Conservation (phyloP, 2,797 vertebrate genomes). For the Neomorphus geoffroyi region DNA sequence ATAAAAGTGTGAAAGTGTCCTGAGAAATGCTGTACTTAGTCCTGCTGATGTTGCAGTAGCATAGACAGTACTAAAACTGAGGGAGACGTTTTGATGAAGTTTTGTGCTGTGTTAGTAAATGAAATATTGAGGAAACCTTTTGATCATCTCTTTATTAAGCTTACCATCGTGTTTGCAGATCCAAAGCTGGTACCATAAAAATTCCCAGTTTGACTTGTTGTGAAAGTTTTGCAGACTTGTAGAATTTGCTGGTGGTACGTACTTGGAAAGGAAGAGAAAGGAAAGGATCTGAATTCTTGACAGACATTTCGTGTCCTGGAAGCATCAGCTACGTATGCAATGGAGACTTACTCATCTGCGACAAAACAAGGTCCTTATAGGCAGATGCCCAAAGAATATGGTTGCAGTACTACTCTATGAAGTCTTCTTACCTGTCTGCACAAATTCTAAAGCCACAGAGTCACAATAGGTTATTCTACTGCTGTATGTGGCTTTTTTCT, state of each 20-base stretch:
- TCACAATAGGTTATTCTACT: not conserved
- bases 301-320: not conserved
- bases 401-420: not conserved
- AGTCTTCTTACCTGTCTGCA: not conserved
- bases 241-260: not conserved
- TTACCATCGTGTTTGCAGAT: not conserved
- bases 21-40: not conserved
- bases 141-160: not conserved
- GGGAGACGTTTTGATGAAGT: not conserved
- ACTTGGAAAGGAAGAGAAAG: not conserved
- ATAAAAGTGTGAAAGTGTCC: not conserved
- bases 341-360: not conserved
- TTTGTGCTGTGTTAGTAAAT: not conserved
- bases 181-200: not conserved
- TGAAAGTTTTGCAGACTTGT: not conserved
- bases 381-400: not conserved
- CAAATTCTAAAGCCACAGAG: not conserved
- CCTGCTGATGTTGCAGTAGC: not conserved
- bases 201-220: not conserved
- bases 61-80: not conserved
- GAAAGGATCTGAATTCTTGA: not conserved
- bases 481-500: not conserved
- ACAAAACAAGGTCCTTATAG: not conserved
- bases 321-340: not conserved
- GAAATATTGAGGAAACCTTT: not conserved